A percentile compares a stretch with the other conserved stretches of the same genome.
Evolutionary conservation across 2,888 invertebrate species (phyloP).

Genomic region (Cerastis leucographa): DNA sequence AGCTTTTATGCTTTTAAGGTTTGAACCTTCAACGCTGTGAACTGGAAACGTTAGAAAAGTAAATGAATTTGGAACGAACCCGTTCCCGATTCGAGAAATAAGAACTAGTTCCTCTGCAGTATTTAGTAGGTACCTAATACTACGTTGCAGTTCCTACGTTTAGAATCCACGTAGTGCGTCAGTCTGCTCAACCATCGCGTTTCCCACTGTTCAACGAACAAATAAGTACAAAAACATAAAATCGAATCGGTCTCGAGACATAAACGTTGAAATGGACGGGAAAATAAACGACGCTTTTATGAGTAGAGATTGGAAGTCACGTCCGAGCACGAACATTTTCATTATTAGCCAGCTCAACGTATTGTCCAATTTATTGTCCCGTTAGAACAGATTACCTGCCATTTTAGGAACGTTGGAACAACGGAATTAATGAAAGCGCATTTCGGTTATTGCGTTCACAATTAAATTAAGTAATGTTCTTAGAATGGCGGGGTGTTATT

Average conservation of each 20-base stretch:
- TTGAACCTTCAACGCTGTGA: conserved; percentile 9
- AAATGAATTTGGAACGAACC: conserved; percentile 4
- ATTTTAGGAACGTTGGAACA: conserved; percentile 16
- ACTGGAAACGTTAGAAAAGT: conserved; percentile 4
- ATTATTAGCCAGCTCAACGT: conserved; percentile 19
- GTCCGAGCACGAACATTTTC: conserved; percentile 26
- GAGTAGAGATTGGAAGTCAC: conserved; percentile 14
- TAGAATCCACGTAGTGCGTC: neutral
- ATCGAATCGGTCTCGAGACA: neutral
- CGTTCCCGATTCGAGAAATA: neutral
- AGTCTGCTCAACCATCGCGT: neutral
- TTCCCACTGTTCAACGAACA: neutral
- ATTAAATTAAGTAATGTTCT: conserved; percentile 1
- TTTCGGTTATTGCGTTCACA: conserved; percentile 34
- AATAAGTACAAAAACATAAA: conserved; percentile 5
- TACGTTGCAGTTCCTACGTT: neutral
- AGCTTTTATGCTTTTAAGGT: too few relatives aligned
- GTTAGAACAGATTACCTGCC: conserved; percentile 26
- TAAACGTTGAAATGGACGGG: conserved; percentile 18
- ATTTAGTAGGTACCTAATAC: neutral
- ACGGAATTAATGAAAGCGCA: conserved; percentile 25
- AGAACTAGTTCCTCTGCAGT: neutral
- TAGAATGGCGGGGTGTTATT: conserved; percentile 1
- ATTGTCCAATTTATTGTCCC: conserved; percentile 34
- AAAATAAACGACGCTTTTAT: conserved; percentile 39